phyloP scores from a whole-genome alignment of 2,888 invertebrate species.

The Drosophila putrida region DNA sequence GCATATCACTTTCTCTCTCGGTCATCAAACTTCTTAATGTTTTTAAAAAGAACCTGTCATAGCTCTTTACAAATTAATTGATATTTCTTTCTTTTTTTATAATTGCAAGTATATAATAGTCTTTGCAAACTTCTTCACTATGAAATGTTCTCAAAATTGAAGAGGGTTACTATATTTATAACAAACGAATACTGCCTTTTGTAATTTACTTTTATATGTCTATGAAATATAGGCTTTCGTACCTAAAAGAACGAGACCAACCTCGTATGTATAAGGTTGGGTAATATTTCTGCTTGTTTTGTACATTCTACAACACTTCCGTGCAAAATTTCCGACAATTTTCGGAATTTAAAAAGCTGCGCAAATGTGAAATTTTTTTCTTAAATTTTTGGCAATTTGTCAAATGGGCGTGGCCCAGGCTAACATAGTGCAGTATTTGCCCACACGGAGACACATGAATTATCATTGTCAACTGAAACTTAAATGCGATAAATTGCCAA shows the following conservation, averaged over 20 bases:
- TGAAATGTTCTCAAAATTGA: no score
- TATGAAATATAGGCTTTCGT: no score
- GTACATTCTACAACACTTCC: constrained; percentile 18
- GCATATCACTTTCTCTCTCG: no score
- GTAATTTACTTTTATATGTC: no score
- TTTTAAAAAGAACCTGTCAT: no score
- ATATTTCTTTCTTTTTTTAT: no score
- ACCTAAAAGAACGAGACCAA: neutral
- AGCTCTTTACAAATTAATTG: no score
- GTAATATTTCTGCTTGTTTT: constrained; percentile 3
- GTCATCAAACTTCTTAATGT: no score
- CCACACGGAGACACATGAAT: constrained; percentile 48
- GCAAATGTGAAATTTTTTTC: constrained; percentile 39
- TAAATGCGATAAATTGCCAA: constrained; percentile 71
- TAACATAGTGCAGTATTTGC: constrained; percentile 9
- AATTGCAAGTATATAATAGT: no score
- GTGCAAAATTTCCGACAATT: constrained; percentile 24
- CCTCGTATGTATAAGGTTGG: neutral
- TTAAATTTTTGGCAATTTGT: constrained; percentile 68
- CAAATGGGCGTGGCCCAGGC: constrained; percentile 69
- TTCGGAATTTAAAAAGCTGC: constrained; percentile 44
- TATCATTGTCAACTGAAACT: constrained; percentile 73
- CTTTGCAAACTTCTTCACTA: no score
- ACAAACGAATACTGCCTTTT: no score
- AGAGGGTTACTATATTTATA: no score